These are phyloP conservation scores for Scytalopus superciliaris DNA, from an alignment of 2,113 vertebrate genomes.

Conservation along the genomic window DNA sequence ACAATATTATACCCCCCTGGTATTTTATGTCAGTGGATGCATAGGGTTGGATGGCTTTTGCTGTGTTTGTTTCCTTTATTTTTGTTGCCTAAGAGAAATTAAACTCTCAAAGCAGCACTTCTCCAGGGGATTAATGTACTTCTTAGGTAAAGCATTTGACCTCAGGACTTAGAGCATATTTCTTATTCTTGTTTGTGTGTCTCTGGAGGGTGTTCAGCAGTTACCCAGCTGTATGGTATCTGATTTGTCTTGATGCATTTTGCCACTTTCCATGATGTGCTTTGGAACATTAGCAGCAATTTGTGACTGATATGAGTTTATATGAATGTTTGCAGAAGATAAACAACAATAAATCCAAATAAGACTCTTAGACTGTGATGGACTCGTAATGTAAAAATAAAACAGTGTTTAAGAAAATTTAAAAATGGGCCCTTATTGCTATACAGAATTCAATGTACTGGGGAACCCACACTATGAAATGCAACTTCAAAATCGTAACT, in stretches of 20 bases:
- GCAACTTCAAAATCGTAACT: neutral
- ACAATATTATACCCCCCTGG: neutral
- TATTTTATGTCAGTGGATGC: neutral
- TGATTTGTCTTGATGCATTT: neutral
- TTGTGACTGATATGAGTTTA: neutral
- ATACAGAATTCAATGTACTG: neutral
- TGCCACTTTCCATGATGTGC: neutral
- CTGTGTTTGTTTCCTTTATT: neutral
- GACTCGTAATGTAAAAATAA: neutral
- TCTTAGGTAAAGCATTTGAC: slow-evolving; percentile 49
- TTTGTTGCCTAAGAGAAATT: slow-evolving; percentile 7
- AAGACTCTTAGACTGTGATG: neutral
- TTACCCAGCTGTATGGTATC: neutral
- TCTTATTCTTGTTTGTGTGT: neutral
- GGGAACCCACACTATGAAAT: neutral
- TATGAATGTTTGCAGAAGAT: neutral
- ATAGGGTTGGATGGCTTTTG: neutral
- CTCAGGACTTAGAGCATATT: neutral
- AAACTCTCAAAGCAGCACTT: neutral
- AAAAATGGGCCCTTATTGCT: neutral
- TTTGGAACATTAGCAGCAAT: slow-evolving; percentile 1
- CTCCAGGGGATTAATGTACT: slow-evolving; percentile 10
- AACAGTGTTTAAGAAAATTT: neutral
- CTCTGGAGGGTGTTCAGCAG: neutral
- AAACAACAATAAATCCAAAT: neutral